phyloP scores from a whole-genome alignment of 2,888 invertebrate genomes.

The Endotricha flammealis region DNA sequence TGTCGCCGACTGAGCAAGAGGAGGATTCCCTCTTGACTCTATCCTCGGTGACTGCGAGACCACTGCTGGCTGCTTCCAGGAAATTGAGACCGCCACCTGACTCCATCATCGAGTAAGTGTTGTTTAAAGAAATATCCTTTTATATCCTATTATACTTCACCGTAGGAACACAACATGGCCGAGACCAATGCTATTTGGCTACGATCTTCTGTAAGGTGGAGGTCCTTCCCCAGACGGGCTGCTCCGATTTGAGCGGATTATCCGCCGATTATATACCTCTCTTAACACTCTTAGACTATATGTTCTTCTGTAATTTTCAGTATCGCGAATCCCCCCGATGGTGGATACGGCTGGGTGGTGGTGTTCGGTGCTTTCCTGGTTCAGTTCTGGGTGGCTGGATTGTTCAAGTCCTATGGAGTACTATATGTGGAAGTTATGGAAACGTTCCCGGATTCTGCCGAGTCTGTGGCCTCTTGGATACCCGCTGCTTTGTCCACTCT shows the following conservation, averaged over 20 bases:
- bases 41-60: slow-evolving; percentile 84
- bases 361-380: slow-evolving; percentile 88
- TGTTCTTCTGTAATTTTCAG: slow-evolving; percentile 21
- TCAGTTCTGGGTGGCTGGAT: slow-evolving; percentile 88
- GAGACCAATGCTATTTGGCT: too few species aligned
- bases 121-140: background rate
- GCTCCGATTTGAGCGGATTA: too few species aligned
- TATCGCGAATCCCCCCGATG: slow-evolving; percentile 77
- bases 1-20: slow-evolving; percentile 80
- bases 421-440: slow-evolving; percentile 89
- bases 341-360: slow-evolving; percentile 88
- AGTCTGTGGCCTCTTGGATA: slow-evolving; percentile 88
- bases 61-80: slow-evolving; percentile 83
- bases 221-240: too few species aligned
- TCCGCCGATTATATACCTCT: too few species aligned
- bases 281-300: too few species aligned
- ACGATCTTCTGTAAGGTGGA: too few species aligned
- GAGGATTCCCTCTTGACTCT: slow-evolving; percentile 85
- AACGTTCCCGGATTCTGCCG: slow-evolving; percentile 85
- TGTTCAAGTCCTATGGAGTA: slow-evolving; percentile 89
- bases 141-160: too few species aligned
- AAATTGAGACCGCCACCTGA: slow-evolving; percentile 70
- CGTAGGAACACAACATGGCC: too few species aligned
- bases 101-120: slow-evolving; percentile 51
- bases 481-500: slow-evolving; percentile 87